phyloP scores from a whole-genome alignment of 1,140 invertebrate genomes.

The Laupala kohalensis region DNA sequence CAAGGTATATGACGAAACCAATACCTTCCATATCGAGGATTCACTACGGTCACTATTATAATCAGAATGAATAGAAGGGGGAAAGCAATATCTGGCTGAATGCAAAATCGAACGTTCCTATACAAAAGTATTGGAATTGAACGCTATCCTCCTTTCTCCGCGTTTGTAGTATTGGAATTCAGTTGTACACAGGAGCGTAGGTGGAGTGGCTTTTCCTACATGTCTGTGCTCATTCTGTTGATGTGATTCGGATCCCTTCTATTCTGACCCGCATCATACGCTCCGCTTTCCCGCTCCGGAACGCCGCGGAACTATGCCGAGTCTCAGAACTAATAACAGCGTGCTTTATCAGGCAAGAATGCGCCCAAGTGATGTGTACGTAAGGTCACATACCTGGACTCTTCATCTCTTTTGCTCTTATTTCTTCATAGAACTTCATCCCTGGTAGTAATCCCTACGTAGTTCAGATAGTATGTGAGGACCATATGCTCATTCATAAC shows the following conservation, averaged over 20 bases:
- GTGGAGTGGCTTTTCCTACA: not conserved
- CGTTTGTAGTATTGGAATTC: not conserved
- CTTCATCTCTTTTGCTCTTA: too few species aligned
- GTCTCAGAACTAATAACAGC: not conserved
- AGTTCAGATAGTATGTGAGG: too few species aligned
- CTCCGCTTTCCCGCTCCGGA: not conserved
- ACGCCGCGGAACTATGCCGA: not conserved
- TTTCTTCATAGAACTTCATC: too few species aligned
- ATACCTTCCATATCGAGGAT: too few species aligned
- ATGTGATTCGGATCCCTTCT: not conserved
- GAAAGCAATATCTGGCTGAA: not conserved
- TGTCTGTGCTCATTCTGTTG: not conserved
- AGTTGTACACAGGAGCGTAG: not conserved
- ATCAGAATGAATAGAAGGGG: not conserved
- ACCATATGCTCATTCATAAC: too few species aligned
- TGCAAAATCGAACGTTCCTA: not conserved
- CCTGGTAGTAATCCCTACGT: too few species aligned
- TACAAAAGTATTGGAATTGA: not conserved
- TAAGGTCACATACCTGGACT: too few species aligned
- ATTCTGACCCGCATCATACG: not conserved
- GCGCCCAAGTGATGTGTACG: not conserved
- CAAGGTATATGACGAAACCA: too few species aligned
- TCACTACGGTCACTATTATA: not conserved
- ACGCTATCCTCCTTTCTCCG: not conserved
- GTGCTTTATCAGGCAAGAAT: not conserved